Conservation (phyloP, 2,113 vertebrate genomes). For the Leptobrachium leishanense region DNA sequence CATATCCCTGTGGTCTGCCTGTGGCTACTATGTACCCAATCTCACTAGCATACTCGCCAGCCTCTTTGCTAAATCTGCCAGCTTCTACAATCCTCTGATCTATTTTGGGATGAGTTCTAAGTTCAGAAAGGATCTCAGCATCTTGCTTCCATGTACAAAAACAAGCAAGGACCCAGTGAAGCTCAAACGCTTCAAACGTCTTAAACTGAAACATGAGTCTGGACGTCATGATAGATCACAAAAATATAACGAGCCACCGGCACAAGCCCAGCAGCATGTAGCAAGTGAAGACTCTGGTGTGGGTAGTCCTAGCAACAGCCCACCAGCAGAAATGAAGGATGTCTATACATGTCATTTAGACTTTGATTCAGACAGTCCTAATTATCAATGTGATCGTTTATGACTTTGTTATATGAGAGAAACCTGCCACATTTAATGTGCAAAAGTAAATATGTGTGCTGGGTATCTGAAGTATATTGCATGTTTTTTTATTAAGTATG, state of each 20-base stretch:
- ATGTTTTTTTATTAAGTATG: neutral
- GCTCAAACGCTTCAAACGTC: constrained; percentile 70
- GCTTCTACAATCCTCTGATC: constrained; percentile 80
- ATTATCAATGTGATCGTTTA: constrained; percentile 74
- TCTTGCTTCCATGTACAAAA: constrained; percentile 66
- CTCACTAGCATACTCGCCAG: constrained; percentile 77
- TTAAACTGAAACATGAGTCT: constrained; percentile 68
- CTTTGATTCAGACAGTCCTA: constrained; percentile 56
- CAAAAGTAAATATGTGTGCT: neutral
- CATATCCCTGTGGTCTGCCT: constrained; percentile 79
- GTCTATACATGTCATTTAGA: constrained; percentile 60
- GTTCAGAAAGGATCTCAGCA: constrained; percentile 71
- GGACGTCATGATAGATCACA: constrained; percentile 54
- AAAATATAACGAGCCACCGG: constrained; percentile 48
- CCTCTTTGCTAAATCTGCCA: constrained; percentile 79
- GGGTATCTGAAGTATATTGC: neutral
- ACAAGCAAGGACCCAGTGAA: constrained; percentile 68
- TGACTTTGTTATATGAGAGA: constrained; percentile 42
- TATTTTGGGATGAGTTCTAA: constrained; percentile 84
- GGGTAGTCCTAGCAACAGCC: constrained; percentile 65
- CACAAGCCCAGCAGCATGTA: constrained; percentile 33
- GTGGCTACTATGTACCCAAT: constrained; percentile 70
- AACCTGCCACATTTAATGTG: neutral
- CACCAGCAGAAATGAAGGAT: constrained; percentile 61
- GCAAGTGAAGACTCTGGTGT: constrained; percentile 64